phyloP scores from a whole-genome alignment of 1,140 invertebrate species.

The Pomacea maculata region DNA sequence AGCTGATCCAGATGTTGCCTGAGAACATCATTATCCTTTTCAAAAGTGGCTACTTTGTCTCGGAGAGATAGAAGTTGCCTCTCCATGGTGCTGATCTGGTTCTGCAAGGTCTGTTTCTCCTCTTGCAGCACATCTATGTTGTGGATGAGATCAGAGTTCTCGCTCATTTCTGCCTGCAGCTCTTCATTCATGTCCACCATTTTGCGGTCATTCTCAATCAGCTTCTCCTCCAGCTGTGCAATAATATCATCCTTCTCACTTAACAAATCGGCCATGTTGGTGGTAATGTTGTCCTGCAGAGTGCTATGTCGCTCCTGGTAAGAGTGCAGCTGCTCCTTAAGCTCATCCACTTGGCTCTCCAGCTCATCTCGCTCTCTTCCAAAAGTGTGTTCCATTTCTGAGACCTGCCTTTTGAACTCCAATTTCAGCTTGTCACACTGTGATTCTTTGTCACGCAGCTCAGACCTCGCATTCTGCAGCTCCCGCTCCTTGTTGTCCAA shows the following conservation, averaged over 20 bases:
- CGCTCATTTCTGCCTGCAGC: constrained; percentile 47
- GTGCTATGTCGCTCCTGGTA: constrained; percentile 44
- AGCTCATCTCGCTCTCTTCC: constrained; percentile 53
- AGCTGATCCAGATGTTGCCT: constrained; percentile 50
- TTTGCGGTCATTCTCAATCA: constrained; percentile 59
- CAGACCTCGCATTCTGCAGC: constrained; percentile 32
- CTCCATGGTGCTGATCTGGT: constrained; percentile 48
- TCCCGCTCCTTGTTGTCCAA: constrained; percentile 52
- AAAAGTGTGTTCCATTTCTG: constrained; percentile 54
- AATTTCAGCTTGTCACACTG: constrained; percentile 46
- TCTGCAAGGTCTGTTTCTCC: constrained; percentile 42
- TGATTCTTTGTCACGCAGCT: constrained; percentile 52
- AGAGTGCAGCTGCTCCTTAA: constrained; percentile 47
- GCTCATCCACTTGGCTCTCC: constrained; percentile 54
- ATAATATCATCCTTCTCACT: constrained; percentile 58
- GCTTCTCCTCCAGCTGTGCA: constrained; percentile 58
- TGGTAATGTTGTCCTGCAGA: constrained; percentile 50
- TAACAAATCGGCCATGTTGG: constrained; percentile 52
- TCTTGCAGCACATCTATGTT: constrained; percentile 43
- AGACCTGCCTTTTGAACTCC: constrained; percentile 48
- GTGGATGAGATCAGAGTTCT: constrained; percentile 45
- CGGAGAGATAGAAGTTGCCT: constrained; percentile 40
- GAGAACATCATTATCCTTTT: constrained; percentile 46
- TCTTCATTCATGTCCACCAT: constrained; percentile 55
- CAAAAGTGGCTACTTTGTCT: constrained; percentile 40